Evolutionary conservation across 2,888 invertebrate species (phyloP).

Genomic region (Prostheceraeus crozeri): DNA sequence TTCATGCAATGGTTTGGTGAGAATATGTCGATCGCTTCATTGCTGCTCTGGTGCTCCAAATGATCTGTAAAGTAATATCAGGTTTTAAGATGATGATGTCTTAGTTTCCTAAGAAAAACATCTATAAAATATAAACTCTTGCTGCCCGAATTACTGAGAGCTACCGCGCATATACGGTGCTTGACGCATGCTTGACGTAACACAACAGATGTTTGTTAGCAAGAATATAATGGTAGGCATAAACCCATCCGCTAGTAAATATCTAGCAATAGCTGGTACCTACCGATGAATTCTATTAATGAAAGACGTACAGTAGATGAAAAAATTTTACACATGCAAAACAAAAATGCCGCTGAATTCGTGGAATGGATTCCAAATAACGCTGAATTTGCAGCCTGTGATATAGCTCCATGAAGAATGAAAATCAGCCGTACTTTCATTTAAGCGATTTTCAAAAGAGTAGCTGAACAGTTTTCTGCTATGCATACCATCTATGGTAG

Average conservation of each 20-base stretch:
- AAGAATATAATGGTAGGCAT: slow-evolving; percentile 32
- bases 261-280: slow-evolving; percentile 30
- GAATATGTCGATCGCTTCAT: too few species aligned
- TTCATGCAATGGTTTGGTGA: too few species aligned
- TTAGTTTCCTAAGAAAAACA: too few species aligned
- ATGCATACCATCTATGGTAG: too few species aligned
- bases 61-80: too few species aligned
- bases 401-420: slow-evolving; percentile 25
- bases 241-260: slow-evolving; percentile 18
- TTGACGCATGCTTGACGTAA: too few species aligned
- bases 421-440: slow-evolving; percentile 30
- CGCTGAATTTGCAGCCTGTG: slow-evolving; percentile 32
- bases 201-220: slow-evolving; percentile 26
- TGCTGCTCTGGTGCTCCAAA: too few species aligned
- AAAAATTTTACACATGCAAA: slow-evolving; percentile 24
- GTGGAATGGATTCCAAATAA: slow-evolving; percentile 37
- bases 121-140: too few species aligned
- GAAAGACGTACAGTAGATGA: slow-evolving; percentile 33
- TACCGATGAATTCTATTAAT: slow-evolving; percentile 29
- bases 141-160: neutral
- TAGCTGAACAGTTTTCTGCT: slow-evolving; percentile 31
- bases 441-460: slow-evolving; percentile 29
- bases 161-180: slow-evolving; percentile 10
- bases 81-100: too few species aligned
- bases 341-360: slow-evolving; percentile 28